Evolutionary conservation across 2,888 invertebrate species (phyloP).

Genomic region (Calameuta filiformis): DNA sequence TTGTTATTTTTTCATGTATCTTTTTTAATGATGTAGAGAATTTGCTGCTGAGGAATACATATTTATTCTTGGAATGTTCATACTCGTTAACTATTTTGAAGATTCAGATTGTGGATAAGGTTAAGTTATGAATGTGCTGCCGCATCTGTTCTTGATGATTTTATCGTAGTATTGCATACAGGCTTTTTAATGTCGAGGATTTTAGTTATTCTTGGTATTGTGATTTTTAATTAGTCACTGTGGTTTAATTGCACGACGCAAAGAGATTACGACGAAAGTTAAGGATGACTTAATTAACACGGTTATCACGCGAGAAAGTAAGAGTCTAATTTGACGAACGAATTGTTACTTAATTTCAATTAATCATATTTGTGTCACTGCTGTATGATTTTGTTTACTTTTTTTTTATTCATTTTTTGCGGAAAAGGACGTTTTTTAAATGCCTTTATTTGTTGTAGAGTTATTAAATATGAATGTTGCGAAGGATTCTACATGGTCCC

Average conservation of each 20-base stretch:
- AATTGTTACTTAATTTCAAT: background rate
- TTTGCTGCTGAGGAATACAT: background rate
- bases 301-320: background rate
- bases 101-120: background rate
- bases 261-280: background rate
- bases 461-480: conserved; percentile 68
- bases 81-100: background rate
- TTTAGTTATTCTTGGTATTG: background rate
- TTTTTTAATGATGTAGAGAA: background rate
- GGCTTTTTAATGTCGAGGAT: background rate
- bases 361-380: background rate
- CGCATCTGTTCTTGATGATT: background rate
- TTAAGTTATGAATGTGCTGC: background rate
- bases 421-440: background rate
- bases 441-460: conserved; percentile 34
- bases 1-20: background rate
- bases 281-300: background rate
- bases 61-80: background rate
- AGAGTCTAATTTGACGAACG: background rate
- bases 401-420: background rate
- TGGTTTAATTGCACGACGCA: background rate
- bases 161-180: background rate
- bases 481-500: conserved; percentile 65
- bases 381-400: background rate
- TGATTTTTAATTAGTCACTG: background rate